Evolutionary conservation across 2,113 vertebrate species (phyloP), one percentile per base, ranked within the genome.

Genomic region (Hucho hucho): DNA sequence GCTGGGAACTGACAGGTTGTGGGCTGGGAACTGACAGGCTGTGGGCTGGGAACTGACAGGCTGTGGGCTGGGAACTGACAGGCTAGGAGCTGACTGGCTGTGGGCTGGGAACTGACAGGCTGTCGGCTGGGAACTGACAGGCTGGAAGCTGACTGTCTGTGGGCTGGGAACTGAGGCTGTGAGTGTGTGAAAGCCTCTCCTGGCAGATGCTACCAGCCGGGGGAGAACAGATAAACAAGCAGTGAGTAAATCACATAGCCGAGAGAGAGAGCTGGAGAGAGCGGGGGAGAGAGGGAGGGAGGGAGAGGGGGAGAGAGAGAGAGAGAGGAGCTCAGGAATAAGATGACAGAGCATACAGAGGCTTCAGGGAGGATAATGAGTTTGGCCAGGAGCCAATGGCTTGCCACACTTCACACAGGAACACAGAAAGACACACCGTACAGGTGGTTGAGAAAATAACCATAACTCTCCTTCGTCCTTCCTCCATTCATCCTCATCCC

Each of bases 211-310:
- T 82, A 83, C 81, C 86, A 84, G 78, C 84, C 9, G 7, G 24
- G 79, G 61, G 74, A 85, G 75, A 56, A 76, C 79, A 77, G 84
- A 82, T 86, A 89, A 90, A 87, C 81, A 89, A 87, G 1, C 20
- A 74, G 77, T 25, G 4, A 80, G 77, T 71, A 67, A 29, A 79
- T 69, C 76, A 70, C 72, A 73, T 73, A 79, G 78, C 75, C 4
- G 72, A 22, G 29, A 49, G 22, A 6, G 29, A 59, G 70, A n/a
- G n/a, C n/a, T n/a, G 29, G 3, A 59, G 65, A 69, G 66, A 47
- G 29, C 6, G 13, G 3, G 11, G 28, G 26, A 63, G 77, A 70
- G 65, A 64, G 29, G 24, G 47, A 12, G 71, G 12, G 18, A 32
- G 16, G 3, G 29, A 25, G 69, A 28, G 14, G 5, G 53, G 47